A percentile compares a stretch with the other conserved stretches of the same genome.
phyloP scores from a whole-genome alignment of 1,140 invertebrate species.

The Tetraneura akinire region DNA sequence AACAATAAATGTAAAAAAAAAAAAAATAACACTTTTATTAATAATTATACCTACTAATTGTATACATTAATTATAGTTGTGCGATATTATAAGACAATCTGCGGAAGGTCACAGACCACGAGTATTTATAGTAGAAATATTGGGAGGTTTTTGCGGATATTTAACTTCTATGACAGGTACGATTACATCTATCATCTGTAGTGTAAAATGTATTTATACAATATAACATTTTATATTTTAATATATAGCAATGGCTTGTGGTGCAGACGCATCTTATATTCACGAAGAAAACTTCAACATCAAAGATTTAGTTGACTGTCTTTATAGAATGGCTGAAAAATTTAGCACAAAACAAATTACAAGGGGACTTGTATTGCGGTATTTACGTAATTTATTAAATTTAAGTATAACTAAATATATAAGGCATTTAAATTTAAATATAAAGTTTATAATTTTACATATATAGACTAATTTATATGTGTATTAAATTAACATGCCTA shows the following conservation, averaged over 20 bases:
- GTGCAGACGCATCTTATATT: constrained; percentile 46
- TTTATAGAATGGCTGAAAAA: constrained; percentile 25
- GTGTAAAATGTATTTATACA: background rate
- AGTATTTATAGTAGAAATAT: constrained; percentile 47
- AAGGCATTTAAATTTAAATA: too few relatives aligned
- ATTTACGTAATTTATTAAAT: too few relatives aligned
- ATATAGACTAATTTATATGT: too few relatives aligned
- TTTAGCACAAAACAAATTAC: constrained; percentile 22
- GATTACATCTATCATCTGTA: background rate
- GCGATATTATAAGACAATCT: constrained; percentile 50
- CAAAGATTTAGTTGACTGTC: constrained; percentile 2
- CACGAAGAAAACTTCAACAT: constrained; percentile 35
- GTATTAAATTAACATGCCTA: too few relatives aligned
- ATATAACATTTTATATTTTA: background rate
- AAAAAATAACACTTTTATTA: too few relatives aligned
- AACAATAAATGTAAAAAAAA: too few relatives aligned
- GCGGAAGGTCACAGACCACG: constrained; percentile 41
- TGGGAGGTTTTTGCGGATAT: constrained; percentile 47
- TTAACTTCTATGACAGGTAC: constrained; percentile 38
- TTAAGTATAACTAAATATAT: too few relatives aligned
- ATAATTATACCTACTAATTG: background rate
- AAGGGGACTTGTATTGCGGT: constrained; percentile 47
- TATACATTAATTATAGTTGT: background rate
- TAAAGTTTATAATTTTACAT: too few relatives aligned
- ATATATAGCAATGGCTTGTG: constrained; percentile 38